Evolutionary conservation across 1,140 invertebrate genomes (phyloP).

Genomic region (Saccostrea glomerata): DNA sequence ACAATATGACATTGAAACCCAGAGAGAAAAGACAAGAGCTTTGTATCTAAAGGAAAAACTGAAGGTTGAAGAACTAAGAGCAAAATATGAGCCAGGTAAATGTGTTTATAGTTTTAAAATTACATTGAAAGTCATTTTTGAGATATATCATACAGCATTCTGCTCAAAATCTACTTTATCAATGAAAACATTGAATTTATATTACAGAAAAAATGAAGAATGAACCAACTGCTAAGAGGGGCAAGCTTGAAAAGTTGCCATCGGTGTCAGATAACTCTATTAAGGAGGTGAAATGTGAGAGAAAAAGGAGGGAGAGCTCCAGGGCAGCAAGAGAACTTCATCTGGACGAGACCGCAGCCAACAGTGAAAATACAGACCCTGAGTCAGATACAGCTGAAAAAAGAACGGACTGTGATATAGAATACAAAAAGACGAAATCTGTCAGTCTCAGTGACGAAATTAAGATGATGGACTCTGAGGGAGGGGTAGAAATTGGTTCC

Average conservation of each 20-base stretch:
- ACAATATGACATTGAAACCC: constrained; percentile 8
- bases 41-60: constrained; percentile 13
- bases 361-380: neutral
- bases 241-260: constrained; percentile 11
- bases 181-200: neutral
- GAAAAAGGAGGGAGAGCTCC: constrained; percentile 12
- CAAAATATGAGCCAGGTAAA: constrained; percentile 24
- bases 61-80: neutral
- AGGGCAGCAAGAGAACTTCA: neutral
- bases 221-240: neutral
- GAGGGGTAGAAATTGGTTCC: constrained; percentile 15
- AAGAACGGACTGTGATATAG: neutral
- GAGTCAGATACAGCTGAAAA: neutral
- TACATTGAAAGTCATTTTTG: too few species aligned
- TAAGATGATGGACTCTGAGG: constrained; percentile 4
- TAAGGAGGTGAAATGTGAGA: neutral
- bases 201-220: constrained; percentile 29
- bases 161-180: neutral
- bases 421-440: constrained; percentile 13
- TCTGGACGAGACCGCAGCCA: neutral
- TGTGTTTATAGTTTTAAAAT: neutral
- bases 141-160: too few species aligned
- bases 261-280: neutral
- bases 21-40: constrained; percentile 24
- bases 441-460: constrained; percentile 15